These are phyloP conservation scores for Brenthis ino DNA, from an alignment of 2,888 invertebrate genomes.

Conservation along the genomic window DNA sequence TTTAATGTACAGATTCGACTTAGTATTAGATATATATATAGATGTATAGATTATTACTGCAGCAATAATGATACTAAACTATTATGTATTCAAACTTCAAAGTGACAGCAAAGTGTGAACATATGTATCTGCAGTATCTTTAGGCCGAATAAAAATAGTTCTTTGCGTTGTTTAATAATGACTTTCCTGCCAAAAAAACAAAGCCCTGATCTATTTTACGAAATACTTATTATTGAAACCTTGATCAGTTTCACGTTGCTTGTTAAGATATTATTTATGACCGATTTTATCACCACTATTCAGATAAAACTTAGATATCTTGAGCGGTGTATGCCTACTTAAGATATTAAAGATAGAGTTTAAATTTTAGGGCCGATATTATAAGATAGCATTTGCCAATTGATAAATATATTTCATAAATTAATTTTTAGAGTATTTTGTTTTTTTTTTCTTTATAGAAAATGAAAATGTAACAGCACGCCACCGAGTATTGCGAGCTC, in stretches of 20 bases:
- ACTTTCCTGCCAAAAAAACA: conserved; percentile 25
- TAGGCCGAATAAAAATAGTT: neutral
- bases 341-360: conserved; percentile 11
- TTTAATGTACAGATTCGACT: too few species aligned
- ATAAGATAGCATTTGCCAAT: neutral
- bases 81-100: too few species aligned
- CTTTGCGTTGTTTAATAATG: neutral
- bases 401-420: too few species aligned
- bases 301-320: conserved; percentile 25
- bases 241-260: conserved; percentile 26
- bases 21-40: too few species aligned
- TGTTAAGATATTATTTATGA: conserved; percentile 26
- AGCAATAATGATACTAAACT: too few species aligned
- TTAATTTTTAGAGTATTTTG: too few species aligned
- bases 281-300: conserved; percentile 28
- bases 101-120: too few species aligned
- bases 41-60: too few species aligned
- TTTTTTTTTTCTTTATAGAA: conserved; percentile 5
- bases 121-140: too few species aligned
- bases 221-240: conserved; percentile 23
- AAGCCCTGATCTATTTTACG: conserved; percentile 22
- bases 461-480: conserved; percentile 34
- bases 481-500: conserved; percentile 43
- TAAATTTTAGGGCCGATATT: neutral
- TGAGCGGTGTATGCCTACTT: conserved; percentile 7